Base-by-base conservation (phyloP, 1,140 invertebrate genomes). In the Aphis craccivora region DNA sequence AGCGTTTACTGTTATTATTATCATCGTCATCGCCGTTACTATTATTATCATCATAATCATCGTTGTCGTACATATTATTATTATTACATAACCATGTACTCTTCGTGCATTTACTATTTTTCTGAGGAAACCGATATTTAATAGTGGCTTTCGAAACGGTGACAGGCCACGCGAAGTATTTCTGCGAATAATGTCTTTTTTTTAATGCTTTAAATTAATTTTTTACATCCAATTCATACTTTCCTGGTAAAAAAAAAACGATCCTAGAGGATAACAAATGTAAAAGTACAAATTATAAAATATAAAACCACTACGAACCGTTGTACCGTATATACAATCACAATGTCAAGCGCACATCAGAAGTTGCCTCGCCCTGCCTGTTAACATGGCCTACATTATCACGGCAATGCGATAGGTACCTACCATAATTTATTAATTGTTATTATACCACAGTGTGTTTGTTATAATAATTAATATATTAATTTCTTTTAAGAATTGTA, bases 71-170 rank as follows among this genome's bases (percentile, higher is more conserved):
- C 30, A 60, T 30, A 60, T 4, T 60, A 60, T 60, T 60, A 60
- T 60, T 60, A 60, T 60, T 60, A 60, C 25, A 76, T n/a, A 76
- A n/a, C 60, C 30, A 18, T n/a, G 60, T n/a, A 76, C 60, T 76
- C 60, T 76, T 76, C n/a, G 60, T 76, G 60, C 60, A 76, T 76
- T 76, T 76, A 76, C 60, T n/a, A 76, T 76, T 76, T 76, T 76
- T n/a, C 14, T 76, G 14, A 14, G 60, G 14, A n/a, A 30, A n/a
- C 60, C 14, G n/a, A n/a, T 76, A 76, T 76, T 76, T 76, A 76
- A 76, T 76, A 76, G 60, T 35, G n/a, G 60, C n/a, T 76, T 76
- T 76, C 60, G 30, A 76, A 76, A 76, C 60, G 14, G n/a, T 76
- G 60, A 76, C 60, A n/a, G 4, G 60, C 60, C 60, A 76, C 60